phyloP scores from a whole-genome alignment of 2,113 vertebrate species.

The Myocastor coypus region DNA sequence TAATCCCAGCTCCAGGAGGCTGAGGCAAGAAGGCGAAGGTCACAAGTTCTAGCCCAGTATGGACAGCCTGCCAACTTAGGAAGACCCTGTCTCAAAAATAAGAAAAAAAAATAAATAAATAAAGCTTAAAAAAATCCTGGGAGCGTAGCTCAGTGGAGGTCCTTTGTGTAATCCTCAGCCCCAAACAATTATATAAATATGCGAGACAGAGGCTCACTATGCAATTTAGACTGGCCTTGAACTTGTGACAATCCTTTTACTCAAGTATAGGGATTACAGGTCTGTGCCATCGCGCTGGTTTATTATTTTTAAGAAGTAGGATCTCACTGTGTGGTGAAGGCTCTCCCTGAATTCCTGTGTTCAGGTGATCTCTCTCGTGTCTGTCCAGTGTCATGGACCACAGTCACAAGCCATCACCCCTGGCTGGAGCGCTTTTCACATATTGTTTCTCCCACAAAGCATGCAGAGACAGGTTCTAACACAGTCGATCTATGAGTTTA shows the following conservation, averaged over 20 bases:
- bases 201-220: not conserved
- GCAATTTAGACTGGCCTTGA: not conserved
- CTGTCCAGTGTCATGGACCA: not conserved
- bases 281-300: not conserved
- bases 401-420: too few relatives aligned
- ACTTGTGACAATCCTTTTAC: not conserved
- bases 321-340: not conserved
- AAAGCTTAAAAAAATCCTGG: not conserved
- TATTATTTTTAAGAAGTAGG: not conserved
- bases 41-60: not conserved
- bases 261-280: not conserved
- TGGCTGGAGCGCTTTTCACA: not conserved
- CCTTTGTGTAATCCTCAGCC: not conserved
- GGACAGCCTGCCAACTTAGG: not conserved
- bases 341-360: not conserved
- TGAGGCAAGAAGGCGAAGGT: not conserved
- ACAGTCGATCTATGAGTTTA: not conserved
- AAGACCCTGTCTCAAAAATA: not conserved
- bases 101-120: not conserved
- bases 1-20: not conserved
- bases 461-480: slow-evolving; percentile 12
- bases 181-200: not conserved
- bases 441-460: not conserved
- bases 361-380: not conserved
- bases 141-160: not conserved